Evolutionary conservation across 2,113 vertebrate species (phyloP).

Genomic region (Electrona antarctica): DNA sequence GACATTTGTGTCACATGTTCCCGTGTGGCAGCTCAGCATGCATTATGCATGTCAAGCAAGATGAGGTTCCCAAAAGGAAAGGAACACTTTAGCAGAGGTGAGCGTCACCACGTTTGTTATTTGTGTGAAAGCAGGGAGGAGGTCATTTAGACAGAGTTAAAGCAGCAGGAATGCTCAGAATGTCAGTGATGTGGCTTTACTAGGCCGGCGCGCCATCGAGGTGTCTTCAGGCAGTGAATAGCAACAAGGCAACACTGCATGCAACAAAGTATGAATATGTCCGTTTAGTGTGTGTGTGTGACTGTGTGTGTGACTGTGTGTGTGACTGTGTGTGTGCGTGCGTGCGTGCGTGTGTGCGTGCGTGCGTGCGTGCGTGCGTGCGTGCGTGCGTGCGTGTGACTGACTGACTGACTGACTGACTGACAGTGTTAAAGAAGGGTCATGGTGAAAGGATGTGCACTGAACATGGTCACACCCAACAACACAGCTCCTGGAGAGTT

Average conservation of each 20-base stretch:
- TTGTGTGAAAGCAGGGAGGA: slow-evolving; percentile 45
- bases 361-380: slow-evolving; percentile 11
- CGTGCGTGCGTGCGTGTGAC: neutral
- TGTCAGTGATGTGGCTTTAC: slow-evolving; percentile 65
- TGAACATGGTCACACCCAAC: too few species aligned
- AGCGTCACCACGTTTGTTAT: neutral
- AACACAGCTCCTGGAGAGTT: too few species aligned
- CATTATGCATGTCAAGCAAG: too few species aligned
- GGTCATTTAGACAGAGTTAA: slow-evolving; percentile 56
- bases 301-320: slow-evolving; percentile 3
- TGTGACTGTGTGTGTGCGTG: slow-evolving; percentile 8
- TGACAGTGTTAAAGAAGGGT: too few species aligned
- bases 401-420: too few species aligned
- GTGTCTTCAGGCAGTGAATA: slow-evolving; percentile 39
- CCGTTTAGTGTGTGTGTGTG: neutral
- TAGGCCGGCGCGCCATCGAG: slow-evolving; percentile 32
- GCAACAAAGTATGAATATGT: neutral
- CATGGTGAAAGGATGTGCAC: too few species aligned
- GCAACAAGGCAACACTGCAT: neutral
- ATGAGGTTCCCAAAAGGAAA: neutral
- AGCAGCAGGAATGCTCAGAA: slow-evolving; percentile 73
- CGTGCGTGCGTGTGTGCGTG: slow-evolving; percentile 2
- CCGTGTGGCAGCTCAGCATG: neutral
- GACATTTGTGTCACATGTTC: slow-evolving; percentile 40
- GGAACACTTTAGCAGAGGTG: neutral